phyloP scores from a whole-genome alignment of 2,888 invertebrate species.

The Sminthurinus aureus region DNA sequence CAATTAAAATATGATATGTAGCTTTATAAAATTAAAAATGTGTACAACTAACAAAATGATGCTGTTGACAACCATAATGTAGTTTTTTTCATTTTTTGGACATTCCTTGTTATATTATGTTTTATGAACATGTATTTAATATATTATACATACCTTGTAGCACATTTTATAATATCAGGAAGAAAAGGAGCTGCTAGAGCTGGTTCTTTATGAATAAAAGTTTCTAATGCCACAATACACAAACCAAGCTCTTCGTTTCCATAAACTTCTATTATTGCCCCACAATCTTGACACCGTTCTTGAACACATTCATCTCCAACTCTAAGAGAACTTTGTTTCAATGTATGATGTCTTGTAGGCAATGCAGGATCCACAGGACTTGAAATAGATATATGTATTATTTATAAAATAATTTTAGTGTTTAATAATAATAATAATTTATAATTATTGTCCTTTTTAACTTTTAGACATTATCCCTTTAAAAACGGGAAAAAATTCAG shows the following conservation, averaged over 20 bases:
- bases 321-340: constrained; percentile 71
- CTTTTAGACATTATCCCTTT: too few relatives aligned
- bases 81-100: too few relatives aligned
- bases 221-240: constrained; percentile 90
- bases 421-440: too few relatives aligned
- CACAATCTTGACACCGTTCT: constrained; percentile 87
- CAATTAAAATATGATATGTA: too few relatives aligned
- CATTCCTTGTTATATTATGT: background rate
- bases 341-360: constrained; percentile 12
- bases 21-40: too few relatives aligned
- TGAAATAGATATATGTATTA: too few relatives aligned
- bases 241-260: constrained; percentile 96
- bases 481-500: too few relatives aligned
- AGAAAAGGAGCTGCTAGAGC: constrained; percentile 91
- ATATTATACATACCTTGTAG: constrained; percentile 80
- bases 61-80: too few relatives aligned
- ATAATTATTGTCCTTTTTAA: too few relatives aligned
- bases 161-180: constrained; percentile 87
- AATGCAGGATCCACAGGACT: background rate
- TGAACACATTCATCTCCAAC: constrained; percentile 77
- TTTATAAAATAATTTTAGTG: too few relatives aligned
- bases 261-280: constrained; percentile 86
- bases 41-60: too few relatives aligned
- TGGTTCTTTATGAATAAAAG: constrained; percentile 96
- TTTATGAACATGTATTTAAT: background rate